Evolutionary conservation across 2,888 invertebrate species (phyloP).

Genomic region (Slavum lentiscoides): DNA sequence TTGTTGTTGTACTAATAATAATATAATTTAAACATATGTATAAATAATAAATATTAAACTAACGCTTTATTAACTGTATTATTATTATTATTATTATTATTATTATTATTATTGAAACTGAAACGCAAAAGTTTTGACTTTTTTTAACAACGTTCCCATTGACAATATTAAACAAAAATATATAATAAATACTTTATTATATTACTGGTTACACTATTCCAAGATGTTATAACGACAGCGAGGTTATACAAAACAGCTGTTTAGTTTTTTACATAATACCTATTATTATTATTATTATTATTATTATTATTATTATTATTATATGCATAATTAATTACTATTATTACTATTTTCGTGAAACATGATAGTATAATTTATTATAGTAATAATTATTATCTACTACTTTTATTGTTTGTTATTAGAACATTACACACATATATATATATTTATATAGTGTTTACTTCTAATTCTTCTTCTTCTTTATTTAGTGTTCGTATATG

Average conservation of each 20-base stretch:
- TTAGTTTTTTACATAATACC: slow-evolving; percentile 34
- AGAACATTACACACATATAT: not conserved
- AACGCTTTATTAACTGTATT: slow-evolving; percentile 48
- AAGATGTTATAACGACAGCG: not conserved
- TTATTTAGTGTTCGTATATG: slow-evolving; percentile 43
- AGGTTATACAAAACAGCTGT: slow-evolving; percentile 31
- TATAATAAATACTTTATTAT: too few relatives aligned
- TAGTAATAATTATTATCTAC: slow-evolving; percentile 34
- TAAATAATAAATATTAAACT: slow-evolving; percentile 18
- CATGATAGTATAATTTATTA: slow-evolving; percentile 18
- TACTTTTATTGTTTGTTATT: slow-evolving; percentile 37
- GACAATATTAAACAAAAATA: not conserved
- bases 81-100: slow-evolving; percentile 8
- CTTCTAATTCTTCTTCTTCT: slow-evolving; percentile 7
- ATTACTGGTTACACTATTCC: too few relatives aligned
- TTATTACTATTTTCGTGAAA: slow-evolving; percentile 25
- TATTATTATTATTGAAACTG: not conserved
- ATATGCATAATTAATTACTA: not conserved
- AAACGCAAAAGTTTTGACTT: not conserved
- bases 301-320: slow-evolving; percentile 12
- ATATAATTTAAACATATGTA: too few relatives aligned
- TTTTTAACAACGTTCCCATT: slow-evolving; percentile 6
- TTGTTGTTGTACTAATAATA: slow-evolving; percentile 24
- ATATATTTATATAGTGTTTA: not conserved
- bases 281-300: slow-evolving; percentile 9